Conservation (phyloP, 2,113 vertebrate genomes). For the Desmodus rotundus region DNA sequence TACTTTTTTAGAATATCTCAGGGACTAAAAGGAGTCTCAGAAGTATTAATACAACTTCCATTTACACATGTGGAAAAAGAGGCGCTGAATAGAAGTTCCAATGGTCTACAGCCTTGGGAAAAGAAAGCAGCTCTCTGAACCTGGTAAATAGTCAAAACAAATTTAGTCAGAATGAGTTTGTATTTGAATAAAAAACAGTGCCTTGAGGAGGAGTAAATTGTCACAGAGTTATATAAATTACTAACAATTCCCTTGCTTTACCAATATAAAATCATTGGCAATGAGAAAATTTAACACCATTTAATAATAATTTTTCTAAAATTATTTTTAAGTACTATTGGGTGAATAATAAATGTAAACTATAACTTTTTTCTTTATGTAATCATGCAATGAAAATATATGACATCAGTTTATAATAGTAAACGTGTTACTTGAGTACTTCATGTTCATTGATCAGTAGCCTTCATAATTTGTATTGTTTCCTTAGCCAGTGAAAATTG, state of each 20-base stretch:
- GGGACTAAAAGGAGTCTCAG: not conserved
- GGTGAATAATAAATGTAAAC: not conserved
- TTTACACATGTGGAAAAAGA: not conserved
- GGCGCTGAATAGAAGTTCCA: not conserved
- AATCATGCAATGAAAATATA: not conserved
- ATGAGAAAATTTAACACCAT: not conserved
- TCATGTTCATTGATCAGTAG: not conserved
- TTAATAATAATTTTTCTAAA: conserved; percentile 1
- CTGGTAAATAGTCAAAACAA: not conserved
- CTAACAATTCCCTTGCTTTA: not conserved
- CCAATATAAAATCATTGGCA: not conserved
- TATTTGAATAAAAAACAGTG: not conserved
- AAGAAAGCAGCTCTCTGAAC: not conserved
- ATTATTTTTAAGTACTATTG: not conserved
- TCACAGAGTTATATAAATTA: not conserved
- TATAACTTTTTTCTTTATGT: not conserved
- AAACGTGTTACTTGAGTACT: not conserved
- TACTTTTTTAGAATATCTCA: not conserved
- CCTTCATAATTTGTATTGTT: not conserved
- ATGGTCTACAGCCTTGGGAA: not conserved
- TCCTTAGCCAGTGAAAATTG: not conserved
- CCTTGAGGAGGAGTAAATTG: not conserved
- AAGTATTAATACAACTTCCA: not conserved
- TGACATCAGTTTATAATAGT: not conserved
- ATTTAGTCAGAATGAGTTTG: not conserved